Evolutionary conservation across 1,140 invertebrate genomes (phyloP).

Genomic region (Rhizoglyphus robini): DNA sequence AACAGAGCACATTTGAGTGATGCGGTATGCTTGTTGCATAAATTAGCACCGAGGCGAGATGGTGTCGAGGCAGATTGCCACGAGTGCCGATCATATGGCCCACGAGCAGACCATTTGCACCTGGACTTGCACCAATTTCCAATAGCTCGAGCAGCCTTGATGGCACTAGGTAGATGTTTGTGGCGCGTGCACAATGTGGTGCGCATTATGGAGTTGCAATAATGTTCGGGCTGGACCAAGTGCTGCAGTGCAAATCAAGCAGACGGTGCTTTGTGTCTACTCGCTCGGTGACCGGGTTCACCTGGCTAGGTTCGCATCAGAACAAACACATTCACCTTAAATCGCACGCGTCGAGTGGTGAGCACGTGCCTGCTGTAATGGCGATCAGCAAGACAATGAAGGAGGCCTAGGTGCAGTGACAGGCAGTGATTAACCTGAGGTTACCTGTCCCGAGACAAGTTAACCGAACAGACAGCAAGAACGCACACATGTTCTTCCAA

Average conservation of each 20-base stretch:
- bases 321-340: background rate
- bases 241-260: no score
- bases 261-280: no score
- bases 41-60: no score
- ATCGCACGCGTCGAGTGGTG: background rate
- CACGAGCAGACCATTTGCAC: no score
- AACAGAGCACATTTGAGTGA: no score
- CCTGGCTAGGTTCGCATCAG: slow-evolving; percentile 13
- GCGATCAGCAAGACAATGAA: background rate
- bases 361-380: background rate
- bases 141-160: no score
- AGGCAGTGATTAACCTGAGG: slow-evolving; percentile 6
- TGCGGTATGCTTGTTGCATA: no score
- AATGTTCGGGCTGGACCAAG: no score
- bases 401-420: background rate
- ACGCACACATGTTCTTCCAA: slow-evolving; percentile 7
- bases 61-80: no score
- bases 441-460: slow-evolving; percentile 12
- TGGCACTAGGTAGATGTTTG: background rate
- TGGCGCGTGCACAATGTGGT: background rate
- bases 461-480: background rate
- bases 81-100: no score
- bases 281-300: no score
- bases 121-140: no score
- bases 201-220: background rate